These are phyloP conservation scores for Bambusicola thoracicus DNA, from an alignment of 2,113 vertebrate genomes.

Conservation along the genomic window DNA sequence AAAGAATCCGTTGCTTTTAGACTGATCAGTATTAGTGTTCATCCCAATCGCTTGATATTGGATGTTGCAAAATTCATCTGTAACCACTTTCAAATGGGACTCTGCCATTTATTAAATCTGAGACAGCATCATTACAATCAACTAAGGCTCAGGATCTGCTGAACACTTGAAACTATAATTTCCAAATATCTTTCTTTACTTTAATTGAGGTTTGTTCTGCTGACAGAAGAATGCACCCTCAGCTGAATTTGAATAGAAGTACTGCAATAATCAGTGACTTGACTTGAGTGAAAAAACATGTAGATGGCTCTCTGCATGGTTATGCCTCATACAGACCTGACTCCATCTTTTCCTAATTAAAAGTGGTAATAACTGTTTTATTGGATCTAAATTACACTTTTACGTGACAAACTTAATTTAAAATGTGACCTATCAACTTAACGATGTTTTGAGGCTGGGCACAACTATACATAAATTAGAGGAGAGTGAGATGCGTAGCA, in stretches of 20 bases:
- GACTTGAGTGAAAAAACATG: conserved; percentile 18
- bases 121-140: conserved; percentile 28
- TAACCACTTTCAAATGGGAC: not conserved
- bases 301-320: not conserved
- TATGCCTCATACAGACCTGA: conserved; percentile 33
- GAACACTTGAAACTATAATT: conserved; percentile 7
- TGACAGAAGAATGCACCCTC: not conserved
- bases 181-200: conserved; percentile 20
- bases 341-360: conserved; percentile 77
- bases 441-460: conserved; percentile 56
- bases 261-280: conserved; percentile 47
- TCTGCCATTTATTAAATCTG: not conserved
- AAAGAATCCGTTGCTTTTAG: not conserved
- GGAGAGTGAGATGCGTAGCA: conserved; percentile 47
- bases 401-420: conserved; percentile 79
- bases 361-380: conserved; percentile 75
- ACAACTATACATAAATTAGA: conserved; percentile 64
- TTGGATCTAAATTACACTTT: conserved; percentile 78
- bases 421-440: conserved; percentile 75
- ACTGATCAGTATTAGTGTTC: not conserved
- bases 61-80: not conserved
- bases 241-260: conserved; percentile 58
- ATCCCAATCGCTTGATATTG: not conserved
- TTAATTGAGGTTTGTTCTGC: conserved; percentile 51
- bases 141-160: not conserved